Percentiles rank a stretch among this genome's conserved stretches.
Evolutionary conservation across 2,888 invertebrate genomes (phyloP).

Genomic region (Parnassius mnemosyne): DNA sequence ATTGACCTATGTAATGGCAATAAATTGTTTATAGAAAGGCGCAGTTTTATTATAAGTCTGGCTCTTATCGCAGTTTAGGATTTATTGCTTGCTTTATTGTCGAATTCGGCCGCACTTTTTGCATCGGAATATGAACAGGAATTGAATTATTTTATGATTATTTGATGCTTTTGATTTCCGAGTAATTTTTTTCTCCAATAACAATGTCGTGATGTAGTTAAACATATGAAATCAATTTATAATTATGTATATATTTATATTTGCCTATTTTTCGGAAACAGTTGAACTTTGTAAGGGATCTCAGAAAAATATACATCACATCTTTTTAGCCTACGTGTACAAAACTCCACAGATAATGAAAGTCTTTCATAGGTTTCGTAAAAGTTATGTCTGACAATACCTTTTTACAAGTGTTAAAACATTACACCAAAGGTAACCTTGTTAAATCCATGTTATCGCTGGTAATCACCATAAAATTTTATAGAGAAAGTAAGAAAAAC

Average conservation of each 20-base stretch:
- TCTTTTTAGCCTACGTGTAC: no score
- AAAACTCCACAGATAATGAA: no score
- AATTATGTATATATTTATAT: no score
- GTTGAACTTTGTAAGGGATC: neutral
- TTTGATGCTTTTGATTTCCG: no score
- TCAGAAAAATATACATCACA: neutral
- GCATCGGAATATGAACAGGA: neutral
- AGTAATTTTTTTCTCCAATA: no score
- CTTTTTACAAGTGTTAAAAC: neutral
- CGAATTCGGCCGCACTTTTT: neutral
- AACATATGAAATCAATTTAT: no score
- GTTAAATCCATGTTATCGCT: conserved; percentile 12
- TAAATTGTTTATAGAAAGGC: conserved; percentile 19
- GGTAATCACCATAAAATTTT: conserved; percentile 22
- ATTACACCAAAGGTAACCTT: neutral
- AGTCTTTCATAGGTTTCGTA: no score
- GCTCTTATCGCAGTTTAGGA: conserved; percentile 12
- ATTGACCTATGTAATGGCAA: conserved; percentile 9
- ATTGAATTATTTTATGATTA: neutral
- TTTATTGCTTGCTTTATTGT: conserved; percentile 9
- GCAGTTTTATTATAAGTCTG: conserved; percentile 8
- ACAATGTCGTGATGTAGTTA: no score
- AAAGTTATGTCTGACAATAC: neutral
- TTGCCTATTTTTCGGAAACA: no score
- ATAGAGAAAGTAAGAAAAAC: conserved; percentile 19